Evolutionary conservation across 2,113 vertebrate species (phyloP), one percentile per base, ranked within the genome.

Genomic region (Pseudolaguvia tuberculata): DNA sequence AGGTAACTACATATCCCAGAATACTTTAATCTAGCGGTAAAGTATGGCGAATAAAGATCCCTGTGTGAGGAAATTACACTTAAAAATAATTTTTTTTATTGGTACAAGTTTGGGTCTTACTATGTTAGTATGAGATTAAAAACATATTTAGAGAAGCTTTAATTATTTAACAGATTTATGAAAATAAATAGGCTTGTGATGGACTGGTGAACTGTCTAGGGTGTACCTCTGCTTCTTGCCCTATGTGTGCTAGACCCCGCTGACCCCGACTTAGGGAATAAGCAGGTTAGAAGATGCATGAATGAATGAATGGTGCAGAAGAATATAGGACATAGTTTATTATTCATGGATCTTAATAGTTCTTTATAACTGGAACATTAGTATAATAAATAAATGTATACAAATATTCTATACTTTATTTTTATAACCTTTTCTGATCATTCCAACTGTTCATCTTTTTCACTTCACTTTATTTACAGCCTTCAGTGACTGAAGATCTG

Each of bases 31-130:
- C 56, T 77, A 65, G 77, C 70, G 62, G 73, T 53, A 18, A 73
- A 84, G 84, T 84, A 90, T 90, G 88, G 84, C 87, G 79, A 87
- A 69, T 83, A 89, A 86, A 78, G 87, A 89, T 39, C 87, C 85
- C 0, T 88, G 63, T 56, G 89, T 91, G 66, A 91, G 88, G 86
- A 55, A 0, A 6, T 35, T 53, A 47, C 55, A 39, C 5, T 62
- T 0, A 21, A 2, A 21, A 48, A 21, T 45, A n/a, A n/a, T 1
- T 4, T 63, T 8, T 13, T 42, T 39, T 58, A 20, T 27, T 0
- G 12, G 31, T 35, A 13, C 23, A 20, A 5, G 27, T 20, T 31
- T 2, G 51, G 27, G 15, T 51, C 4, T n/a, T n/a, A n/a, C n/a
- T n/a, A n/a, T n/a, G n/a, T 11, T 59, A 25, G 15, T n/a, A 2